phyloP scores from a whole-genome alignment of 1,140 invertebrate species.

The Mercenaria mercenaria region DNA sequence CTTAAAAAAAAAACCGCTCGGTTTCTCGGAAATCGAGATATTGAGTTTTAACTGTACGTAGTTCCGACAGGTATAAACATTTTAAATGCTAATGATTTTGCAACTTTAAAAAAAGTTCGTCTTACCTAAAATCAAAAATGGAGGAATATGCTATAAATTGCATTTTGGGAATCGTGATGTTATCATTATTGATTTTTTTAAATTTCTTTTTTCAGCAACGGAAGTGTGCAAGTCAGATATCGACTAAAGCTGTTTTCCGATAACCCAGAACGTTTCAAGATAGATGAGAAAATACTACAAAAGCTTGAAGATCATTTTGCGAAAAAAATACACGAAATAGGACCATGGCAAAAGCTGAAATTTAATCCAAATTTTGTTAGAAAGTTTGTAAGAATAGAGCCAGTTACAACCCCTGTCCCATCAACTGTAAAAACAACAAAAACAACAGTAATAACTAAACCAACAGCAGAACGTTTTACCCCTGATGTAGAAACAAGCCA shows the following conservation, averaged over 20 bases:
- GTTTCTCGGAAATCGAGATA: too few species aligned
- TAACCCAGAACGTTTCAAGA: background rate
- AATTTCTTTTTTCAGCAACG: constrained; percentile 44
- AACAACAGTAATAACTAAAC: background rate
- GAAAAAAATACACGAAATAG: constrained; percentile 45
- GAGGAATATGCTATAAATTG: too few species aligned
- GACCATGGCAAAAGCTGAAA: constrained; percentile 40
- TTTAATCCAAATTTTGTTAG: constrained; percentile 16
- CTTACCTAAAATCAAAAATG: too few species aligned
- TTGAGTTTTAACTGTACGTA: too few species aligned
- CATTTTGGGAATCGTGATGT: too few species aligned
- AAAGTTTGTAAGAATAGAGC: constrained; percentile 37
- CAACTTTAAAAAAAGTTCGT: too few species aligned
- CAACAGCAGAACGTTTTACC: background rate
- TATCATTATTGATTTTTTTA: background rate
- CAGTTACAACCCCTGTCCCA: background rate
- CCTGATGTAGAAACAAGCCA: background rate
- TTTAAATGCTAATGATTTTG: too few species aligned
- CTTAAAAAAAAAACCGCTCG: too few species aligned
- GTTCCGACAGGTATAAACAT: too few species aligned
- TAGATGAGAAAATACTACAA: background rate
- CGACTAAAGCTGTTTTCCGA: constrained; percentile 22
- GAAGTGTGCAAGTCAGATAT: constrained; percentile 38
- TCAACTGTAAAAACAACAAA: background rate
- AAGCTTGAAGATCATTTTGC: constrained; percentile 44